phyloP scores from a whole-genome alignment of 2,113 vertebrate species.

The Grus americana region DNA sequence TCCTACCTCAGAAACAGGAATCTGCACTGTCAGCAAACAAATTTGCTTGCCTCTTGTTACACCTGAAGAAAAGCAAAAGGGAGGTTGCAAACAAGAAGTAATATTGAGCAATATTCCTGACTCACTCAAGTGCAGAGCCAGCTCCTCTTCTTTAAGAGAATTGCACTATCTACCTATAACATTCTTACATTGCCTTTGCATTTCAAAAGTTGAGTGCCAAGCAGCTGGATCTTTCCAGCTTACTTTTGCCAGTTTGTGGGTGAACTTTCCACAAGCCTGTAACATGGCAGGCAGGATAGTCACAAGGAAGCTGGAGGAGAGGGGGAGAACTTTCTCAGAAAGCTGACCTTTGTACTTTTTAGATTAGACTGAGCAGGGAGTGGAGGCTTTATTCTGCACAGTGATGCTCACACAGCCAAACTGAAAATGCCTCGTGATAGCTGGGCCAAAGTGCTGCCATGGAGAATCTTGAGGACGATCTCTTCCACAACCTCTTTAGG shows the following conservation, averaged over 20 bases:
- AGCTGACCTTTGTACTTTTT: not conserved
- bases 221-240: not conserved
- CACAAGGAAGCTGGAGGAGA: not conserved
- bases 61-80: not conserved
- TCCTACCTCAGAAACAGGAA: not conserved
- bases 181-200: not conserved
- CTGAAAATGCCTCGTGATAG: not conserved
- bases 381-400: not conserved
- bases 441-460: not conserved
- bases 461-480: not conserved
- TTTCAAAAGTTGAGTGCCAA: not conserved
- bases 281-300: not conserved
- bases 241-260: not conserved
- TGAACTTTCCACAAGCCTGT: not conserved
- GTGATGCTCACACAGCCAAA: not conserved
- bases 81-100: not conserved
- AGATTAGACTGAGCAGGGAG: not conserved
- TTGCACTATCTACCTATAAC: not conserved
- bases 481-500: fast-evolving
- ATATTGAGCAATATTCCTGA: not conserved
- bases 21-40: not conserved
- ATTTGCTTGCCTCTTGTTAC: not conserved
- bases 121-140: not conserved
- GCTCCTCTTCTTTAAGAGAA: not conserved
- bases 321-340: not conserved